These are phyloP conservation scores for Acanthurus lineatus DNA, from an alignment of 2,797 vertebrate species.

Conservation along the genomic window DNA sequence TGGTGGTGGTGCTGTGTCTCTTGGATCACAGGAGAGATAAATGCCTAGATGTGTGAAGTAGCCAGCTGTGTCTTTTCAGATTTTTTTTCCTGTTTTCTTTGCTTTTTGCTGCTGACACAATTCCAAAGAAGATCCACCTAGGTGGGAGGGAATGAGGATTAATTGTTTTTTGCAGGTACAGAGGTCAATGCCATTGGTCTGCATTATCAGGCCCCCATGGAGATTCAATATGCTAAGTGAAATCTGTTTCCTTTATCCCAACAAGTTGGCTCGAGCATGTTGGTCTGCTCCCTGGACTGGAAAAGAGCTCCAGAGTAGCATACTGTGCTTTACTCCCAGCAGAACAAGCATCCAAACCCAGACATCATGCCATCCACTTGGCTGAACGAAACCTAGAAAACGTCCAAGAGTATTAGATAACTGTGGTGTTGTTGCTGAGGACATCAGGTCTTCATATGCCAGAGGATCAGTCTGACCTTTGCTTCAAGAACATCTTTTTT, in stretches of 20 bases:
- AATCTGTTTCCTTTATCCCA: constrained; percentile 73
- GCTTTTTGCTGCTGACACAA: constrained; percentile 35
- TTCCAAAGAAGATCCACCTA: constrained; percentile 58
- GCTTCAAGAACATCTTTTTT: constrained; percentile 19
- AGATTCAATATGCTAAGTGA: constrained; percentile 80
- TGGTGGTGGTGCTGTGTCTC: constrained; percentile 26
- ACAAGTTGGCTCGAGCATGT: constrained; percentile 50
- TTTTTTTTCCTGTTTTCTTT: constrained; percentile 10
- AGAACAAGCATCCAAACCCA: constrained; percentile 37
- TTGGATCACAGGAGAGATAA: constrained; percentile 50
- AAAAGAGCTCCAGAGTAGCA: constrained; percentile 61
- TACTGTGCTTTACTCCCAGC: constrained; percentile 39
- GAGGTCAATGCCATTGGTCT: constrained; percentile 67
- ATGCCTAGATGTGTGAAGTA: constrained; percentile 38
- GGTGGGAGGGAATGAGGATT: constrained; percentile 67
- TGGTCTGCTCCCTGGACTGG: constrained; percentile 58
- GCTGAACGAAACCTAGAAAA: constrained; percentile 26
- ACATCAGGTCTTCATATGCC: neutral
- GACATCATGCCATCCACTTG: constrained; percentile 25
- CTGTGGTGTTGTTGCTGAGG: constrained; percentile 8
- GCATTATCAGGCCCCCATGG: constrained; percentile 70
- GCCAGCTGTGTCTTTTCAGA: constrained; percentile 45
- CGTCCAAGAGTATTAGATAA: constrained; percentile 18
- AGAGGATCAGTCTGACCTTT: neutral
- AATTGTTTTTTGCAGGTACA: constrained; percentile 82